These are phyloP conservation scores for Drosophila quadrilineata DNA, from an alignment of 1,140 invertebrate genomes.

Conservation along the genomic window DNA sequence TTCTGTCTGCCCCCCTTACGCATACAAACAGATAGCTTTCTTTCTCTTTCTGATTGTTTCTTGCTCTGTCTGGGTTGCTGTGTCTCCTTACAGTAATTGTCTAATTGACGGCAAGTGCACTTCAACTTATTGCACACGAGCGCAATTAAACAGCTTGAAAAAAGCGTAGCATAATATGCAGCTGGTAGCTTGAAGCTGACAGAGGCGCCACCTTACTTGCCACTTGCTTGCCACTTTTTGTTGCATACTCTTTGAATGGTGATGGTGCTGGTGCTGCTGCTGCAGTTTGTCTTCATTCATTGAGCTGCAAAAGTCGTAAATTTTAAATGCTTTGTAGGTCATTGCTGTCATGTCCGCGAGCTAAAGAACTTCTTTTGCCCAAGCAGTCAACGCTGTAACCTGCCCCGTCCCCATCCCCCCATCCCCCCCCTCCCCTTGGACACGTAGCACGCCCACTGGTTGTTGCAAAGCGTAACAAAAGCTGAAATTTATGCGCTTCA, in stretches of 20 bases:
- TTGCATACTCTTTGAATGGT: no score
- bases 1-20: conserved; percentile 41
- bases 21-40: conserved; percentile 40
- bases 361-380: conserved; percentile 39
- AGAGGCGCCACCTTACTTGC: conserved; percentile 1
- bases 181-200: conserved; percentile 3
- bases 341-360: conserved; percentile 44
- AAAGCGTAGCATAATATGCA: conserved; percentile 16
- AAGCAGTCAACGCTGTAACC: no score
- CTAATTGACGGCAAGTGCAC: conserved; percentile 63
- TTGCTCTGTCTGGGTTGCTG: background rate
- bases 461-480: conserved; percentile 22
- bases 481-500: conserved; percentile 64
- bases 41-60: background rate
- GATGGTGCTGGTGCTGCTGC: background rate
- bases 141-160: conserved; percentile 72
- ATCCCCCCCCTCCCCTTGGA: no score
- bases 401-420: no score
- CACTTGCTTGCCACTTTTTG: background rate
- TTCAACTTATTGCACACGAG: conserved; percentile 58
- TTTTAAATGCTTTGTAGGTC: conserved; percentile 75
- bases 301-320: conserved; percentile 60
- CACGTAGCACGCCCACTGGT: background rate
- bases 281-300: conserved; percentile 75
- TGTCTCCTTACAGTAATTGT: conserved; percentile 28